Evolutionary conservation across 2,888 invertebrate genomes (phyloP), one percentile per base, ranked within the genome.

Genomic region (Drosophila atripex): DNA sequence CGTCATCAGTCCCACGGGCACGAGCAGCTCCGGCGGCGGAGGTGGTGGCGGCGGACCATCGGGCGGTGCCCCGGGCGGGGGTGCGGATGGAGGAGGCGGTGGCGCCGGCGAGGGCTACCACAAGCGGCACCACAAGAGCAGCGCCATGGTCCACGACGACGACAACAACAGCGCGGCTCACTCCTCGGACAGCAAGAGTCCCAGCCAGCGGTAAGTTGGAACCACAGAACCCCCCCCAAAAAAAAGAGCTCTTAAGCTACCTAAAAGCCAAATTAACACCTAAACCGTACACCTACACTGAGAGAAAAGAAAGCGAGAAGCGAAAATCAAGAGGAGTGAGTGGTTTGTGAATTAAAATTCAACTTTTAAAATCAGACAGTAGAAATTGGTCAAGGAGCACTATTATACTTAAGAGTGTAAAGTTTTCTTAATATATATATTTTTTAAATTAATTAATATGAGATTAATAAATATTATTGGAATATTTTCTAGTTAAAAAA

Each of bases 101-200:
- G 54, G 58, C 14, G 23, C 54, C 38, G 71, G 60, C 7, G 73
- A 71, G 38, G 54, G 72, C 58, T 78, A 87, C 54, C 86, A 87
- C 41, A 87, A 84, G 71, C 86, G 88, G 5, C 83, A 84, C 51
- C 83, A 85, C 55, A 78, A 88, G 57, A 66, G 77, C 70, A 57
- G 70, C 61, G 73, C 73, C 3, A 50, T 84, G 94, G 94, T 14
- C 73, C 64, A 83, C 16, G 95, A 95, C 84, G 95, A 95, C 71
- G 94, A 95, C 77, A 95, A 95, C 76, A 94, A 94, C 89, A 94
- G 94, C 76, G 94, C 94, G 88, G 94, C 94, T 89, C 94, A 94
- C 78, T 94, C 93, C 79, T 94, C 95, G 89, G 94, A 95, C 78
- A 93, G 93, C 92, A 95, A 95, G 88, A 95, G 95, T 89, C 94